A percentile compares a stretch with the other conserved stretches of the same genome.
These are phyloP conservation scores for Antheraea assamensis DNA, from an alignment of 2,888 invertebrate species.

Conservation along the genomic window DNA sequence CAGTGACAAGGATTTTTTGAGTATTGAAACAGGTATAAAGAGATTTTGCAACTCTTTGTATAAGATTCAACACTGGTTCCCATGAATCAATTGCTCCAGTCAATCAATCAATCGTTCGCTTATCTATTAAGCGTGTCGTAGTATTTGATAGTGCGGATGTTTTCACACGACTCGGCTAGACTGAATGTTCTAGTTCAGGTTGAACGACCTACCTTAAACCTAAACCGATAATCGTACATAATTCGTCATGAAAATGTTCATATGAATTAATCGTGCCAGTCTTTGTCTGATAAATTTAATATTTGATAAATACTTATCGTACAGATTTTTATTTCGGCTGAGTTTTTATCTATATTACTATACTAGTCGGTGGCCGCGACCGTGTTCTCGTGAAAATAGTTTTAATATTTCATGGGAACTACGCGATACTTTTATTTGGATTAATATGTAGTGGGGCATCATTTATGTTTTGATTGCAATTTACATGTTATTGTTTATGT, in stretches of 20 bases:
- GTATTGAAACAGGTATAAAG: constrained; percentile 37
- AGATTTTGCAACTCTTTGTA: constrained; percentile 51
- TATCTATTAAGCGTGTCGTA: constrained; percentile 55
- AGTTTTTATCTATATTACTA: neutral
- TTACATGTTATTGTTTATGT: too few relatives aligned
- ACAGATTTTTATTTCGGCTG: neutral
- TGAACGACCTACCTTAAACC: constrained; percentile 62
- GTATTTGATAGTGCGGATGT: constrained; percentile 48
- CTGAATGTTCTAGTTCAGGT: constrained; percentile 55
- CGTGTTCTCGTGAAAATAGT: too few relatives aligned
- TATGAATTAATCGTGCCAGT: constrained; percentile 38
- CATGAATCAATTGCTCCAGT: constrained; percentile 51
- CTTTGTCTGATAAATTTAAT: constrained; percentile 56
- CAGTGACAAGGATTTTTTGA: constrained; percentile 39
- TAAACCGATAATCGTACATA: constrained; percentile 49
- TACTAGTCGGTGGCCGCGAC: too few relatives aligned
- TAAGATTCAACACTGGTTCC: constrained; percentile 46
- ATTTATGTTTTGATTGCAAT: too few relatives aligned
- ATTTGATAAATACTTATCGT: constrained; percentile 17
- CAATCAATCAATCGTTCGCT: constrained; percentile 34
- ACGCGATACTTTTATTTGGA: too few relatives aligned
- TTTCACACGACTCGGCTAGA: constrained; percentile 58
- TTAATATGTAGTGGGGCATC: too few relatives aligned
- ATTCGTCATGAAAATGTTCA: constrained; percentile 43
- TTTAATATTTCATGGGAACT: too few relatives aligned